A percentile compares a stretch with the other conserved stretches of the same genome.
phyloP scores from a whole-genome alignment of 2,797 vertebrate genomes.

The Huso huso region DNA sequence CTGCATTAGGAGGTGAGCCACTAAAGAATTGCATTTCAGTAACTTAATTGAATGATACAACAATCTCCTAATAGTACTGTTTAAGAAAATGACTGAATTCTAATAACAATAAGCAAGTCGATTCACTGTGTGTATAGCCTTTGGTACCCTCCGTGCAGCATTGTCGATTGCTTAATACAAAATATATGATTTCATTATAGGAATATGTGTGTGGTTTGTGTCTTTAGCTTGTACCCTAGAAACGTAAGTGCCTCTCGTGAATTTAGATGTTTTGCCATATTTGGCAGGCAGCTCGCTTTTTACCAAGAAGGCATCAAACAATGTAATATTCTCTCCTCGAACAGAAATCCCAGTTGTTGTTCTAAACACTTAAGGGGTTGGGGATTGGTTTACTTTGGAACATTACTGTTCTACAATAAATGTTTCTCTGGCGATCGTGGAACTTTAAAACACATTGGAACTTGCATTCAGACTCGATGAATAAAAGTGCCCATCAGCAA shows the following conservation, averaged over 20 bases:
- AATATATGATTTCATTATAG: background rate
- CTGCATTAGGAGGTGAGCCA: too few relatives aligned
- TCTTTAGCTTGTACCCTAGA: background rate
- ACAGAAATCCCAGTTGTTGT: conserved; percentile 56
- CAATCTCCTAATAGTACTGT: too few relatives aligned
- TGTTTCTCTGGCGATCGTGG: conserved; percentile 53
- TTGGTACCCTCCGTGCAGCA: background rate
- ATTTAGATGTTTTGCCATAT: background rate
- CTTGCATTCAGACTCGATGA: conserved; percentile 31
- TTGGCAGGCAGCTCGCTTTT: conserved; percentile 19
- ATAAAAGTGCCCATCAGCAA: conserved; percentile 42
- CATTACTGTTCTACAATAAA: conserved; percentile 52
- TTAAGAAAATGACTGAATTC: background rate
- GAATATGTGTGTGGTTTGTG: background rate
- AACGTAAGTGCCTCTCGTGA: background rate
- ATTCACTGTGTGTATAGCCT: conserved; percentile 1
- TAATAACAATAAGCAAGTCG: background rate
- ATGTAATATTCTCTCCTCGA: conserved; percentile 47
- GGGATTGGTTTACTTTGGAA: conserved; percentile 63
- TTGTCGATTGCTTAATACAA: background rate
- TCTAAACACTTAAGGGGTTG: conserved; percentile 53
- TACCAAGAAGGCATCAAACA: conserved; percentile 47
- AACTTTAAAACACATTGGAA: conserved; percentile 59
- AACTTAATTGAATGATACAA: too few relatives aligned
- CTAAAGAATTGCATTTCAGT: too few relatives aligned